These are phyloP conservation scores for Acropora yongei DNA, from an alignment of 64 coral and sea anemone species.

Conservation along the genomic window DNA sequence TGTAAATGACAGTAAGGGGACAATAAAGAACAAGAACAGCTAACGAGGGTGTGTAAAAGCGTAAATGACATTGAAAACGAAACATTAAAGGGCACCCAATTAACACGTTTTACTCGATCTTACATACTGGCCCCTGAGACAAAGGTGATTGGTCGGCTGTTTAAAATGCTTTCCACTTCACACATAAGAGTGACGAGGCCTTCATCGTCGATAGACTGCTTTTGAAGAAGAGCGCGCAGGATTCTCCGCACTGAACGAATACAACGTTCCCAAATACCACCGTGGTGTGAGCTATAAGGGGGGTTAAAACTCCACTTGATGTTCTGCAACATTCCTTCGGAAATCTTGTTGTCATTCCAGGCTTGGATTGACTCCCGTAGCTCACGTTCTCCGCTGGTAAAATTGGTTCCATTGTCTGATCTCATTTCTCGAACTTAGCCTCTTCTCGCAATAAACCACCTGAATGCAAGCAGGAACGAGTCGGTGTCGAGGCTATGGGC, in stretches of 20 bases:
- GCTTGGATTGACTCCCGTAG: neutral
- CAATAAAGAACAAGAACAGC: too few species aligned
- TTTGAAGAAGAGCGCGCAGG: neutral
- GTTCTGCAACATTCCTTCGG: neutral
- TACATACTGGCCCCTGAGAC: too few species aligned
- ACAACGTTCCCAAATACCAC: neutral
- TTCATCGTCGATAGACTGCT: neutral
- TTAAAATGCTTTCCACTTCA: neutral
- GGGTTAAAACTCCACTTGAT: neutral
- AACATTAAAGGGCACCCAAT: too few species aligned
- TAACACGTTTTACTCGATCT: too few species aligned
- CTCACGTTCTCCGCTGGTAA: constrained; percentile 22
- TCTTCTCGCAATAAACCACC: too few species aligned
- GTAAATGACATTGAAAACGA: too few species aligned
- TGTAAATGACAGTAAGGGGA: too few species aligned
- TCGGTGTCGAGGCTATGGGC: too few species aligned
- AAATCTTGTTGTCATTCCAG: constrained; percentile 30
- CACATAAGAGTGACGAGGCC: neutral
- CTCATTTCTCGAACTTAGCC: constrained; percentile 2
- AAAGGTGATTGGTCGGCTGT: neutral
- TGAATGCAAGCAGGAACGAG: too few species aligned
- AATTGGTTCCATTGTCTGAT: constrained; percentile 32
- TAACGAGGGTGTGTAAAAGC: too few species aligned
- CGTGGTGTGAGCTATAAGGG: too few species aligned
- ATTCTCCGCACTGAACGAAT: neutral